Evolutionary conservation across 2,888 invertebrate species (phyloP), one percentile per base, ranked within the genome.

Genomic region (Gisinianus flammeolus): DNA sequence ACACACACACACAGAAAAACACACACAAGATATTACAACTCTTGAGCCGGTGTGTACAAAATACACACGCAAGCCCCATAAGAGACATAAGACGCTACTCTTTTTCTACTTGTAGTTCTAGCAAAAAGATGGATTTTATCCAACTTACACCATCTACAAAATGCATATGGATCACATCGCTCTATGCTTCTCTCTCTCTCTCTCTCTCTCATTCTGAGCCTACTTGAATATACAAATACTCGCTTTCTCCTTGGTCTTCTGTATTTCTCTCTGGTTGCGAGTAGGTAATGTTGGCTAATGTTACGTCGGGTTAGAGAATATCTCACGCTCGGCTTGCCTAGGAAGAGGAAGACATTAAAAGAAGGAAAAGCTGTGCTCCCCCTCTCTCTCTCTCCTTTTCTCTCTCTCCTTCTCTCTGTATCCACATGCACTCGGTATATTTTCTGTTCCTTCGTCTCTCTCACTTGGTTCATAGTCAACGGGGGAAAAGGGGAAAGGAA

Each of bases 301-400:
- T 62, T 24, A 54, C 62, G 35, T 33, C 16, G 33, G 35, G 64
- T 58, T 71, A 22, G 26, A 52, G 24, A 54, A 73, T 73, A 73
- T 73, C 73, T 73, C 62, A 62, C 64, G 62, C 73, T 62, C 35
- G 62, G 73, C 24, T 73, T 73, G 58, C 10, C 35, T 33, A 64
- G 73, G 73, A 73, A 64, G 35, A 73, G 73, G 64, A 64, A 64
- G 73, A 62, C 73, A 73, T 73, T 73, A 62, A 73, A 31, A 72
- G 22, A 31, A 31, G 58, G 58, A 33, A 72, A 54, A 58, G 35
- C 56, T 54, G 33, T 56, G 33, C n/a, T 73, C 64, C n/a, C 16
- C 62, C 35, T 35, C n/a, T 26, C 52, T 54, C 70, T 26, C 19
- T 26, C 8, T 10, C n/a, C 58, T 6, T 24, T 58, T 12, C 35